Evolutionary conservation across 2,797 vertebrate genomes (phyloP), one percentile per base, ranked within the genome.

Genomic region (Dallia pectoralis): DNA sequence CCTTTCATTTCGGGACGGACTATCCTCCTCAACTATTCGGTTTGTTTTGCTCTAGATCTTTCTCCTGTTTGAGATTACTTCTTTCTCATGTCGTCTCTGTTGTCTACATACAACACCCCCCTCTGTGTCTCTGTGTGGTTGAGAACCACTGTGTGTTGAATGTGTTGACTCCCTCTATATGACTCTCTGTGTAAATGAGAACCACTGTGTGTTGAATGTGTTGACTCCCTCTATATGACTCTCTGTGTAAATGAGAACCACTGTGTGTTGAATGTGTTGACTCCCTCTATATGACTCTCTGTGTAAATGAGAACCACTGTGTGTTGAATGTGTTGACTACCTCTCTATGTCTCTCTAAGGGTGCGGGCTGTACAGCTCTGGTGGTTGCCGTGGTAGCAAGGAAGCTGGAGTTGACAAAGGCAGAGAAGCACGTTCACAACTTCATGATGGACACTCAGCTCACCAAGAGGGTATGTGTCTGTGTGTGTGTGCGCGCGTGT

Each of bases 381-480:
- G 97, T 99, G 90, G 97, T 98, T 87, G 97, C 97, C 1, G 97
- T 99, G 90, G 97, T 99, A 87, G 97, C 97, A 85, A 94, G 97
- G 77, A 99, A 99, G 92, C 93, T 99, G 91, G 97, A 99, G 84
- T 93, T 99, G 87, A 99, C 97, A 91, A 99, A 98, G 92, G 97
- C 97, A 0, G 97, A 99, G 91, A 94, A 99, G 79, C 97, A 99
- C 0, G 97, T 99, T 44, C 97, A 99, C 91, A 99, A 99, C 93
- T 99, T 99, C 91, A 99, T 99, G 97, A 99, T 99, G 97, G 97
- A 99, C 89, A 99, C 97, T 0, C 97, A 99, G 74, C 96, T 99
- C 85, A 98, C 97, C 4, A 99, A 99, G 86, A 89, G 97, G 96
- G 97, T 99, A 93, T 90, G 93, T 85, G 84, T 59, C 32, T 61